phyloP scores from a whole-genome alignment of 2,888 invertebrate genomes.

The Phasia obesa region DNA sequence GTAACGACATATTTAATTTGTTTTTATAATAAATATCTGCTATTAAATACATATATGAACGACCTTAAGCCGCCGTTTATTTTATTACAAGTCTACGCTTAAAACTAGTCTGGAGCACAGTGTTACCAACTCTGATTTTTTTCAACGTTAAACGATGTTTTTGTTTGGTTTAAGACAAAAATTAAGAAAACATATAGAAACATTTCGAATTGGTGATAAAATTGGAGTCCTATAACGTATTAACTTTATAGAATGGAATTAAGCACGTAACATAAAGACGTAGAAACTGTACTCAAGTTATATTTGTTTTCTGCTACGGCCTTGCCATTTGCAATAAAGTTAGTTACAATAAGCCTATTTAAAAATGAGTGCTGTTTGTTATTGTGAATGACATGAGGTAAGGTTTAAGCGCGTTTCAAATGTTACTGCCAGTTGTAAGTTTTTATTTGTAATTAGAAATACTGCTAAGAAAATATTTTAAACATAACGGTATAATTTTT shows the following conservation, averaged over 20 bases:
- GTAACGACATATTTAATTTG: too few relatives aligned
- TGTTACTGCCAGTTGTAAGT: background rate
- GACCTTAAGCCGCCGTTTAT: background rate
- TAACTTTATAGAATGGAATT: too few relatives aligned
- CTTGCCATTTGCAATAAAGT: conserved; percentile 1
- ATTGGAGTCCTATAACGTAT: too few relatives aligned
- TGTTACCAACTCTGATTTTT: conserved; percentile 6
- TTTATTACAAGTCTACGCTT: background rate
- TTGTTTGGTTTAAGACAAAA: background rate
- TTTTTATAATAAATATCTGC: too few relatives aligned
- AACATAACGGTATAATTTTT: too few relatives aligned
- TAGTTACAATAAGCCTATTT: background rate
- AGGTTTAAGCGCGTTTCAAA: conserved; percentile 3
- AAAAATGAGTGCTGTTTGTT: background rate
- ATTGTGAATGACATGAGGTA: conserved; percentile 23
- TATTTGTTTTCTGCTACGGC: background rate
- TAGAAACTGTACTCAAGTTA: background rate
- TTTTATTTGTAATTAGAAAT: too few relatives aligned
- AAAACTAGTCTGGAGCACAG: background rate
- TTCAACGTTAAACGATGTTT: background rate
- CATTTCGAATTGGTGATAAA: too few relatives aligned
- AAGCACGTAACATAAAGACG: too few relatives aligned
- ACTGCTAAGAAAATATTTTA: too few relatives aligned
- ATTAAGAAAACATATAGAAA: too few relatives aligned
- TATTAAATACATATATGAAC: too few relatives aligned